These are phyloP conservation scores for Avahi laniger DNA, from an alignment of 2,797 vertebrate genomes.

Conservation along the genomic window DNA sequence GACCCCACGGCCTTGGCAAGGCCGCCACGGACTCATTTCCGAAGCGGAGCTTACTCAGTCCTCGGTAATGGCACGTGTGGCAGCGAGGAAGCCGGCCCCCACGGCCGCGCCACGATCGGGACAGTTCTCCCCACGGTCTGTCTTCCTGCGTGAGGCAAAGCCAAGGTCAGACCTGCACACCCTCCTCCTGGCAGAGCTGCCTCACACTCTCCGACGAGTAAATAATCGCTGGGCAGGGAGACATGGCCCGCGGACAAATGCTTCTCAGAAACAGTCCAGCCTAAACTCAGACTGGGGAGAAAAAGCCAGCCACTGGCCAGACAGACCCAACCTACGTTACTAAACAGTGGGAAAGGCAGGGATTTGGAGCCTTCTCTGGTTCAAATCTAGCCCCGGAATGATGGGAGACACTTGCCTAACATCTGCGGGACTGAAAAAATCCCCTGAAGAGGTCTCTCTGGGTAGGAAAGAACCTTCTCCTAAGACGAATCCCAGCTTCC, in stretches of 20 bases:
- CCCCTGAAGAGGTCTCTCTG: not conserved
- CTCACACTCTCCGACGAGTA: accelerated
- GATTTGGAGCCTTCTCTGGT: not conserved
- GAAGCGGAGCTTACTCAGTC: not conserved
- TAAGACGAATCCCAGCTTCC: not conserved
- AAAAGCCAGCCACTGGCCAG: accelerated
- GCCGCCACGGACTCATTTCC: not conserved
- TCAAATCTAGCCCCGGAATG: not conserved
- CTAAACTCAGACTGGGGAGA: accelerated
- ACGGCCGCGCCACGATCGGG: accelerated
- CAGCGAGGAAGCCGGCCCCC: accelerated
- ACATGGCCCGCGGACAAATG: accelerated
- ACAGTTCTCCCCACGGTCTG: accelerated
- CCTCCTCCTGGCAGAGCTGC: not conserved
- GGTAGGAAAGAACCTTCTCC: not conserved
- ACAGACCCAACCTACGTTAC: accelerated
- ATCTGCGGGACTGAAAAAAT: accelerated
- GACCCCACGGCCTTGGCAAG: not conserved
- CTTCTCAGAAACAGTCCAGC: not conserved
- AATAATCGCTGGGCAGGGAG: not conserved
- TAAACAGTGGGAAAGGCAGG: not conserved
- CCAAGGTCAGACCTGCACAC: accelerated
- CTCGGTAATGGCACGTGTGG: accelerated
- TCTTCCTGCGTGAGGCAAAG: not conserved
- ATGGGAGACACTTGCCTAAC: accelerated